Evolutionary conservation across 2,888 invertebrate species (phyloP).

Genomic region (Leptinotarsa peninsularis): DNA sequence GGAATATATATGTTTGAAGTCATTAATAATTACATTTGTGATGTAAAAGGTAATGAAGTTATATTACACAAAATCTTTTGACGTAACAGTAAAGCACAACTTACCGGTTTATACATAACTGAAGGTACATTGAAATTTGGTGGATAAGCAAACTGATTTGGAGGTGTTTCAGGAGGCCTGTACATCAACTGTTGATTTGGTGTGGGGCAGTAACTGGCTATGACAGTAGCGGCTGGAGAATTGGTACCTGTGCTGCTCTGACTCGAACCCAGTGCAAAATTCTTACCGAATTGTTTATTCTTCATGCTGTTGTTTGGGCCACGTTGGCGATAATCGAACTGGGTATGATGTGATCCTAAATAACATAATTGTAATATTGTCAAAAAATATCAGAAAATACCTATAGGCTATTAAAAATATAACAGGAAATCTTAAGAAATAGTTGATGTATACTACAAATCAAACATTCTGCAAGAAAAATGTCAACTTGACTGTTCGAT

Average conservation of each 20-base stretch:
- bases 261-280: slow-evolving; percentile 58
- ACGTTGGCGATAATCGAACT: slow-evolving; percentile 40
- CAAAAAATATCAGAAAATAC: no score
- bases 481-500: no score
- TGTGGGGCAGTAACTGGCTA: slow-evolving; percentile 59
- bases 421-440: no score
- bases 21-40: no score
- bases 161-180: slow-evolving; percentile 63
- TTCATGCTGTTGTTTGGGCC: slow-evolving; percentile 30
- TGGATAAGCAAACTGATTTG: slow-evolving; percentile 56
- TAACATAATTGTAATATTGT: not conserved
- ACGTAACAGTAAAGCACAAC: slow-evolving; percentile 26
- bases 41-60: no score
- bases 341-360: slow-evolving; percentile 22
- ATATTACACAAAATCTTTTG: no score
- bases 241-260: slow-evolving; percentile 64
- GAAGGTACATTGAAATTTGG: slow-evolving; percentile 57
- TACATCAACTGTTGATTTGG: slow-evolving; percentile 54
- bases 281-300: slow-evolving; percentile 45
- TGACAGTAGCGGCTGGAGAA: slow-evolving; percentile 64
- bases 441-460: no score
- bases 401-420: no score
- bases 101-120: slow-evolving; percentile 62
- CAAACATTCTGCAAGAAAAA: no score
- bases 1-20: no score